phyloP scores from a whole-genome alignment of 2,888 invertebrate species.

The Nesidiocoris tenuis region DNA sequence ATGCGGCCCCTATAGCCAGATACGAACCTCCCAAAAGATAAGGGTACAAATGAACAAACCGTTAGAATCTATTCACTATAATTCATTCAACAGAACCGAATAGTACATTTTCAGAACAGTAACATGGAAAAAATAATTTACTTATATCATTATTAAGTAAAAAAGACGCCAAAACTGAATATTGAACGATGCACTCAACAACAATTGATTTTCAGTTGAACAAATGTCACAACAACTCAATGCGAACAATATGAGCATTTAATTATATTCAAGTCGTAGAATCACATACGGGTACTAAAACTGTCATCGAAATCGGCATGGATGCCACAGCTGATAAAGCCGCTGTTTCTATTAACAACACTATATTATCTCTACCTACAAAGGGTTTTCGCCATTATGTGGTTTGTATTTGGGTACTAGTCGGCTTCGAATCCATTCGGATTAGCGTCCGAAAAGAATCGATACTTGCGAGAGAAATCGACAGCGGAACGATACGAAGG shows the following conservation, averaged over 20 bases:
- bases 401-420: not conserved
- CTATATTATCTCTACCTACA: constrained; percentile 36
- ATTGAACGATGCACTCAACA: constrained; percentile 24
- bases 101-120: constrained; percentile 38
- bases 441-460: too few species aligned
- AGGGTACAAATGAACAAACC: not conserved
- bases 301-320: constrained; percentile 30
- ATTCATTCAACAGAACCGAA: constrained; percentile 39
- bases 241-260: constrained; percentile 36
- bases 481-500: too few species aligned
- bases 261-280: constrained; percentile 34
- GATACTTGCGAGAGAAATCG: too few species aligned
- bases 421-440: not conserved
- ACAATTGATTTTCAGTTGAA: not conserved
- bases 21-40: too few species aligned
- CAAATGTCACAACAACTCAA: constrained; percentile 7
- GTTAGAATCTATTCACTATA: constrained; percentile 37
- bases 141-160: constrained; percentile 29
- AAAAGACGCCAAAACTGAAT: constrained; percentile 28
- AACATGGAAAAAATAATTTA: constrained; percentile 42
- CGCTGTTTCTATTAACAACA: constrained; percentile 34
- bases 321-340: constrained; percentile 32
- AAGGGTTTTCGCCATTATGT: constrained; percentile 22
- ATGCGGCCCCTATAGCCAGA: too few species aligned
- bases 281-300: constrained; percentile 41